Base-by-base conservation (phyloP, 2,797 vertebrate genomes). In the Muraenolepis orangiensis region DNA sequence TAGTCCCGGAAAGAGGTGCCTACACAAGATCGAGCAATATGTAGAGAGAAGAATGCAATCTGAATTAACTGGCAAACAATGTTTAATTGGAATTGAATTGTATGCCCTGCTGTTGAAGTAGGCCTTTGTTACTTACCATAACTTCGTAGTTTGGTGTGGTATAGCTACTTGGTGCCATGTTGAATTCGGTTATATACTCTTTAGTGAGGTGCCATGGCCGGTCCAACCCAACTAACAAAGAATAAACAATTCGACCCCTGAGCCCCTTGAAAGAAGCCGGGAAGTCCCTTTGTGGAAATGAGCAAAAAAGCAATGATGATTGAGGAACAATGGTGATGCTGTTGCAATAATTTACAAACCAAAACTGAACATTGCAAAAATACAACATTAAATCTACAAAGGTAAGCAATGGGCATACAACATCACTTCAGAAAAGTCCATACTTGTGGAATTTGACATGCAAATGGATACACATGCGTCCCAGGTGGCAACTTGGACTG, bases 121-220 rank as follows among this genome's bases (percentile, higher is more conserved):
- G 1, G 7, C 20, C 51, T n/a, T 57, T 23, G 13, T 16, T 61
- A 30, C 81, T 86, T 76, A 90, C 90, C 78, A 73, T 51, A 30
- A 92, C 74, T 6, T 79, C 74, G 14, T 74, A 69, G 72, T 76
- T 84, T 73, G 31, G 72, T n/a, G n/a, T n/a, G n/a, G n/a, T n/a
- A 61, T 86, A 5, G 5, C 78, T 72, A 69, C 1, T 79, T 2
- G 68, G 72, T 13, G 78, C 38, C 74, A 84, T 90, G 40, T 84
- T 87, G 14, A 92, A n/a, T 42, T 89, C 73, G 4, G 85, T 85
- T 61, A 31, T 51, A 79, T 82, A 89, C 13, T 80, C 76, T 23
- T 90, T 91, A 28, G 79, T 16, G 46, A 92, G 0, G 64, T 77
- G 86, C 90, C 90, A 91, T 0, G 83, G 87, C 75, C 91, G 84